phyloP scores from a whole-genome alignment of 2,113 vertebrate species.

The Neogale vison region DNA sequence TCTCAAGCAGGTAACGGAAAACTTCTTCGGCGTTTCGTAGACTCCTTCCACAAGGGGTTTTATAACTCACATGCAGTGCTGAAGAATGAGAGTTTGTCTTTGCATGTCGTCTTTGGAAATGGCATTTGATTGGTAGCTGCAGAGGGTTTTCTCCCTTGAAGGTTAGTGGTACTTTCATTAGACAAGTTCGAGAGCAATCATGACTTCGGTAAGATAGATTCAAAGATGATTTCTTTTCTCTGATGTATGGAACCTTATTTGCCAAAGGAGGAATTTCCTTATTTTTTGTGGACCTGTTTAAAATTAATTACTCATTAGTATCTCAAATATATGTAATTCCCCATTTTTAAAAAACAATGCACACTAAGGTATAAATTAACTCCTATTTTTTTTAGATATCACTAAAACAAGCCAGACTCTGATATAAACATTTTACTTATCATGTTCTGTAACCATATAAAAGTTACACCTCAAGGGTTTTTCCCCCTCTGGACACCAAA shows the following conservation, averaged over 20 bases:
- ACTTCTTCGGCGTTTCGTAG: conserved; percentile 90
- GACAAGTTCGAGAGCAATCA: conserved; percentile 87
- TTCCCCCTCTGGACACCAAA: background rate
- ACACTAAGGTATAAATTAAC: background rate
- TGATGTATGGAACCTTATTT: conserved; percentile 52
- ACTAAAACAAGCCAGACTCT: conserved; percentile 46
- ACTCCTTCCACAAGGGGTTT: conserved; percentile 91
- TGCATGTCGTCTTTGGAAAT: conserved; percentile 89
- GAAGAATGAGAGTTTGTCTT: conserved; percentile 78
- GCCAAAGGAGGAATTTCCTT: conserved; percentile 9
- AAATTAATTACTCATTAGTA: conserved; percentile 55
- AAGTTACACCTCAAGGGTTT: background rate
- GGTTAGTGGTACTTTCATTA: conserved; percentile 76
- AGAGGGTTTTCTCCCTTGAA: conserved; percentile 90
- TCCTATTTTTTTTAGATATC: background rate
- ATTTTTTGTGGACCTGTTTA: conserved; percentile 69
- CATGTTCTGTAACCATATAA: background rate
- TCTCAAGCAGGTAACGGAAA: conserved; percentile 88
- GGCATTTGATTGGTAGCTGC: conserved; percentile 88
- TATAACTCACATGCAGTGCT: conserved; percentile 88
- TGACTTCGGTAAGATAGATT: conserved; percentile 76
- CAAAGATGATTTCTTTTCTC: conserved; percentile 40
- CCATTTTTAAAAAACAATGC: conserved; percentile 27
- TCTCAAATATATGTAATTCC: conserved; percentile 12
- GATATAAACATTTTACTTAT: conserved; percentile 39